phyloP scores from a whole-genome alignment of 1,140 invertebrate genomes.

The Campodea augens region DNA sequence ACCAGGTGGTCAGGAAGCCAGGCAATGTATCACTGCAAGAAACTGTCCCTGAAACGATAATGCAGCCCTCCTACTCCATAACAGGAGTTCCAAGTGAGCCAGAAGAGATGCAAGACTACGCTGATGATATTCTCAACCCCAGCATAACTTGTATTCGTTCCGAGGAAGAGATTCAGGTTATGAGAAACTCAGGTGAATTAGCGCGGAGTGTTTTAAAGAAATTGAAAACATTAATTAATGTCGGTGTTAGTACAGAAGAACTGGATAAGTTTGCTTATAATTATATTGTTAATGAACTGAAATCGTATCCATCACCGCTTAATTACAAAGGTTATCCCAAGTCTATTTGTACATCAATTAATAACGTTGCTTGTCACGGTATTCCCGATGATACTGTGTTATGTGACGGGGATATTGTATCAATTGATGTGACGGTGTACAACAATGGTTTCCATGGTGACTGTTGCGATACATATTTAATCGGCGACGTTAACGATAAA shows the following conservation, averaged over 20 bases:
- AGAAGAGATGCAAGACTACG: too few relatives aligned
- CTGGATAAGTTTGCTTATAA: conserved; percentile 60
- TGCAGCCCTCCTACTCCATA: too few relatives aligned
- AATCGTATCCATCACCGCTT: conserved; percentile 79
- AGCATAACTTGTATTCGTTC: too few relatives aligned
- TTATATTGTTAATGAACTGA: conserved; percentile 38
- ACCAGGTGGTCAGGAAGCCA: too few relatives aligned
- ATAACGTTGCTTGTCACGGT: conserved; percentile 86
- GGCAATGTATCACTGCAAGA: too few relatives aligned
- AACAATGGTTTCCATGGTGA: conserved; percentile 79
- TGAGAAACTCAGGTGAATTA: background rate
- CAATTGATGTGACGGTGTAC: conserved; percentile 79
- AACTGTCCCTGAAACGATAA: too few relatives aligned
- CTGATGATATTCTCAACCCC: too few relatives aligned
- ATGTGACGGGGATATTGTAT: conserved; percentile 70
- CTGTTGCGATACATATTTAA: conserved; percentile 66
- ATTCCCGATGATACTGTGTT: conserved; percentile 72
- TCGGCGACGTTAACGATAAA: conserved; percentile 58
- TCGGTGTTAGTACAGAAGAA: conserved; percentile 69
- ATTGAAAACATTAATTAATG: conserved; percentile 26
- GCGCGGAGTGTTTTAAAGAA: background rate
- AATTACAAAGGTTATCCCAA: conserved; percentile 75
- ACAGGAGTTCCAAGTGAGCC: too few relatives aligned
- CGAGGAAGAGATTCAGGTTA: background rate
- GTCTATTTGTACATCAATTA: conserved; percentile 85